phyloP scores from a whole-genome alignment of 2,797 vertebrate genomes.

The Aphelocoma californica region DNA sequence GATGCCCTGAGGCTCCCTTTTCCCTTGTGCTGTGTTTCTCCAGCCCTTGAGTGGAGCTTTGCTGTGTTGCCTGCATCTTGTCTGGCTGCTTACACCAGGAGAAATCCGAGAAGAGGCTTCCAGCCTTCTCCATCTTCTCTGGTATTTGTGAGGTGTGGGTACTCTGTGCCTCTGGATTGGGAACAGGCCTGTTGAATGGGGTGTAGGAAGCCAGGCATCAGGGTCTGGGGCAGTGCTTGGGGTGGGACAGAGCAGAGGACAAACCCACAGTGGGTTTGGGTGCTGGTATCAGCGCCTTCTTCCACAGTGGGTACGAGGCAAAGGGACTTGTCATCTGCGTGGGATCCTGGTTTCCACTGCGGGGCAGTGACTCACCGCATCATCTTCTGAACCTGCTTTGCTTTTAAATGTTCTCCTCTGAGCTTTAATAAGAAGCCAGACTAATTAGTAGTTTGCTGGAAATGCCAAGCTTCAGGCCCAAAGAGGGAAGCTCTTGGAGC shows the following conservation, averaged over 20 bases:
- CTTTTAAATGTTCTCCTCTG: background rate
- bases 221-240: background rate
- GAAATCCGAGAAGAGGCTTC: background rate
- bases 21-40: background rate
- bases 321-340: background rate
- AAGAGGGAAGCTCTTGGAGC: background rate
- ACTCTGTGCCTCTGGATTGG: background rate
- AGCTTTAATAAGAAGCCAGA: background rate
- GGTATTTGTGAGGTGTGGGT: background rate
- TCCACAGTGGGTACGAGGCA: fast-evolving
- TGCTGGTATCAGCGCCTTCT: background rate
- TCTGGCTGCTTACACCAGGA: background rate
- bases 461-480: background rate
- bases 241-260: background rate
- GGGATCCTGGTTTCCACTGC: background rate
- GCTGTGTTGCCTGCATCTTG: no score
- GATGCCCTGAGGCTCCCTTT: background rate
- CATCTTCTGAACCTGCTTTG: background rate
- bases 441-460: background rate
- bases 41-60: background rate
- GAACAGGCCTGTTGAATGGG: background rate
- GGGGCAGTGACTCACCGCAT: background rate
- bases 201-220: background rate
- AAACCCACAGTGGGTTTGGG: background rate
- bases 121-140: background rate